phyloP scores from a whole-genome alignment of 1,140 invertebrate genomes.

The Cephus cinctus region DNA sequence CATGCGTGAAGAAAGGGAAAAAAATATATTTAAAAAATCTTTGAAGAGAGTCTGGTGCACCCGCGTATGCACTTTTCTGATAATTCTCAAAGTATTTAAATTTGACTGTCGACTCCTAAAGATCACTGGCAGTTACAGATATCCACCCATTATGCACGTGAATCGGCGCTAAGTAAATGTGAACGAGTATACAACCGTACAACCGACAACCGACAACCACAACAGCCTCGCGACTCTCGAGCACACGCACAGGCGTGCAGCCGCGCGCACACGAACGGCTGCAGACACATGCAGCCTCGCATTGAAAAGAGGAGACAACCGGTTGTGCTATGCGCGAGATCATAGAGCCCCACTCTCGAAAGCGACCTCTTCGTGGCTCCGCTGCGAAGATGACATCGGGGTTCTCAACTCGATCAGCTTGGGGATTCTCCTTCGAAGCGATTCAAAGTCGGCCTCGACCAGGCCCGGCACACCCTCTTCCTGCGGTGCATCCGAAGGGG shows the following conservation, averaged over 20 bases:
- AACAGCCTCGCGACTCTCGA: too few relatives aligned
- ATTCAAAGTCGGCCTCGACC: too few relatives aligned
- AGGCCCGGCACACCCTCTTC: too few relatives aligned
- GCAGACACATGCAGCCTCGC: constrained; percentile 36
- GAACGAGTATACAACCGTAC: too few relatives aligned
- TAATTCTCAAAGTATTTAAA: constrained; percentile 4
- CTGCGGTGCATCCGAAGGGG: too few relatives aligned
- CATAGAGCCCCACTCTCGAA: constrained; percentile 46
- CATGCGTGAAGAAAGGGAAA: too few relatives aligned
- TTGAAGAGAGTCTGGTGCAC: too few relatives aligned
- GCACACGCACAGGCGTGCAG: too few relatives aligned
- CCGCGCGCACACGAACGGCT: constrained; percentile 18
- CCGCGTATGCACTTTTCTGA: not conserved
- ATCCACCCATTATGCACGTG: constrained; percentile 7
- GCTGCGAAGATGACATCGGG: constrained; percentile 43
- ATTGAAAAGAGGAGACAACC: constrained; percentile 50
- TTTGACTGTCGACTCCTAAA: constrained; percentile 2
- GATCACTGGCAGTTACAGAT: constrained; percentile 10
- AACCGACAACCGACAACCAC: constrained; percentile 2
- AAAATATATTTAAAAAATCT: too few relatives aligned
- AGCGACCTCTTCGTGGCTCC: constrained; percentile 44
- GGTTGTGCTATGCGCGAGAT: constrained; percentile 49
- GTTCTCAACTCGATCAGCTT: constrained; percentile 46
- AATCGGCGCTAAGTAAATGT: too few relatives aligned
- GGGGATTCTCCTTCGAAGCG: too few relatives aligned